A percentile compares a stretch with the other conserved stretches of the same genome.
phyloP scores from a whole-genome alignment of 2,888 invertebrate species.

The Lagria hirta region DNA sequence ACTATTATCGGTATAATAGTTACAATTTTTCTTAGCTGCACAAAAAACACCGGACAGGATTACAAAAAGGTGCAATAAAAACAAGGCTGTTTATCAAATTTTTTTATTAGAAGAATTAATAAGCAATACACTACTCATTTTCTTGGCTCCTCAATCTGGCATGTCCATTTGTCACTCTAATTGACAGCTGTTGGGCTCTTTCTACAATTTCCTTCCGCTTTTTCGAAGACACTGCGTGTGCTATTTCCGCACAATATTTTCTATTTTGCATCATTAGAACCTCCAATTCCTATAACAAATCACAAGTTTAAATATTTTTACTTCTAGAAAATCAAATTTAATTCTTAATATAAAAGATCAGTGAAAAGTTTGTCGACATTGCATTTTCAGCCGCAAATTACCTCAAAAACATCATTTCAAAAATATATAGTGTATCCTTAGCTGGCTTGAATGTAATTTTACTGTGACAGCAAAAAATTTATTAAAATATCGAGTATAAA shows the following conservation, averaged over 20 bases:
- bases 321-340: slow-evolving; percentile 20
- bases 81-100: too few species aligned
- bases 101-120: slow-evolving; percentile 18
- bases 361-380: slow-evolving; percentile 44
- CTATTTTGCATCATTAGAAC: slow-evolving; percentile 99
- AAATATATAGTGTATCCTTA: slow-evolving; percentile 19
- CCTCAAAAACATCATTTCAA: slow-evolving; percentile 52
- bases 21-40: too few species aligned
- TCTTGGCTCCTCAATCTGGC: slow-evolving; percentile 98
- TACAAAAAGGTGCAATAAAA: too few species aligned
- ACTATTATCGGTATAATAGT: too few species aligned
- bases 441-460: background rate
- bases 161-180: slow-evolving; percentile 94
- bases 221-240: slow-evolving; percentile 96
- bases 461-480: too few species aligned
- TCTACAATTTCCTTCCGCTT: slow-evolving; percentile 96
- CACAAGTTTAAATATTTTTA: background rate
- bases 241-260: slow-evolving; percentile 96
- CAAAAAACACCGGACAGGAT: too few species aligned
- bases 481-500: too few species aligned
- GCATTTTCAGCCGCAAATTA: slow-evolving; percentile 54
- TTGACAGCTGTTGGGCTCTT: slow-evolving; percentile 92
- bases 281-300: slow-evolving; percentile 78
- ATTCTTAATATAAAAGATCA: slow-evolving; percentile 26
- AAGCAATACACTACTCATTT: slow-evolving; percentile 77